Conservation (phyloP, 2,888 invertebrate species). For the Andricus quercusramuli region DNA sequence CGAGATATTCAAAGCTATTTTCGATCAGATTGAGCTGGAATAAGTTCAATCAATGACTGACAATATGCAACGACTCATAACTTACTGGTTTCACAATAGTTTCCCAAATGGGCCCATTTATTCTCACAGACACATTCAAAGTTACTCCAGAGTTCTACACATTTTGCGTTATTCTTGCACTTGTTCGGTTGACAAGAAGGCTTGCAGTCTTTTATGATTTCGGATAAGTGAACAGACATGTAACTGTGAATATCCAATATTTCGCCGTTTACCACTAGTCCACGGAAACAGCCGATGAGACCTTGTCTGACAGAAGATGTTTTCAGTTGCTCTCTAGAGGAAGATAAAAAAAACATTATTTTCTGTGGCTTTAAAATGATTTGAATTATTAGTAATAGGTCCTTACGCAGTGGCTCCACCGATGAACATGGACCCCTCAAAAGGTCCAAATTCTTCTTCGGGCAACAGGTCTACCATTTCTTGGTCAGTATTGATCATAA, state of each 20-base stretch:
- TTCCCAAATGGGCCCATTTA: constrained; percentile 94
- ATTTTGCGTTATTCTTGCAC: constrained; percentile 93
- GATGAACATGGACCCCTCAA: constrained; percentile 96
- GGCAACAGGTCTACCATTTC: constrained; percentile 91
- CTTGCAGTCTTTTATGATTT: constrained; percentile 95
- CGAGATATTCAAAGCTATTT: background rate
- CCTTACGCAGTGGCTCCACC: constrained; percentile 94
- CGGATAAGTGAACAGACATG: constrained; percentile 94
- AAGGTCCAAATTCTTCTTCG: constrained; percentile 94
- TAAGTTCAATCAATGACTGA: background rate
- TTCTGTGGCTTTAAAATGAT: background rate
- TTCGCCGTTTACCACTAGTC: constrained; percentile 94
- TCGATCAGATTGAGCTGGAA: background rate
- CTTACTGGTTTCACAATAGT: constrained; percentile 94
- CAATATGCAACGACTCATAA: constrained; percentile 56
- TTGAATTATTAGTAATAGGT: constrained; percentile 15
- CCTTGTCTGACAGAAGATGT: constrained; percentile 93
- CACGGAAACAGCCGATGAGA: constrained; percentile 95
- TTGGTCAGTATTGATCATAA: constrained; percentile 94
- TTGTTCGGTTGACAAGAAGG: constrained; percentile 97
- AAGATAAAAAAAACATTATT: background rate
- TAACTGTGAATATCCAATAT: constrained; percentile 94
- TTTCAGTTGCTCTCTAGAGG: constrained; percentile 86
- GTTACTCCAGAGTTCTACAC: constrained; percentile 94
- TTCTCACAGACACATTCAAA: constrained; percentile 96